Conservation (phyloP, 2,888 invertebrate genomes). For the Nomada fucata region DNA sequence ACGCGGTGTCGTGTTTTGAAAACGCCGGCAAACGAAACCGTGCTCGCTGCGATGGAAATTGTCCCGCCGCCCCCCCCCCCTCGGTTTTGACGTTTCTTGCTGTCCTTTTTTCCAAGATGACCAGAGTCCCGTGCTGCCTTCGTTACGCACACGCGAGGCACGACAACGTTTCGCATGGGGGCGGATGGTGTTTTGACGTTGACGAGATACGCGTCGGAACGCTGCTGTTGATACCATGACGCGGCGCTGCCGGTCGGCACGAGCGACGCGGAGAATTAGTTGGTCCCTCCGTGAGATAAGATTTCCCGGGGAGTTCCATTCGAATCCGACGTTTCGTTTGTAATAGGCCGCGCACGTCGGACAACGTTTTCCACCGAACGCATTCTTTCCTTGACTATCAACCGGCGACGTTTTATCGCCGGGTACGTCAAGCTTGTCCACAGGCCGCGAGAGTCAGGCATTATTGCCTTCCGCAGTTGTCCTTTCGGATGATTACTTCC, state of each 20-base stretch:
- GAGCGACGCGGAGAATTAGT: background rate
- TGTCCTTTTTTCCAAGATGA: conserved; percentile 1
- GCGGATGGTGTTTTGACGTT: background rate
- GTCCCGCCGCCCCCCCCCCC: background rate
- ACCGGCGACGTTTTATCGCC: conserved; percentile 16
- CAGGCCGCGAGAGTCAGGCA: conserved; percentile 15
- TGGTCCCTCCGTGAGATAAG: conserved; percentile 65
- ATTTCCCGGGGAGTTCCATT: conserved; percentile 74
- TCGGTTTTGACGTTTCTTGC: conserved; percentile 21
- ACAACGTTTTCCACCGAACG: conserved; percentile 64
- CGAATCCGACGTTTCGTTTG: conserved; percentile 23
- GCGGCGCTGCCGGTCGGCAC: background rate
- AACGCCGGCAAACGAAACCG: conserved; percentile 63
- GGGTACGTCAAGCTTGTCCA: conserved; percentile 9
- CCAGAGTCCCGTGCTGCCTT: background rate
- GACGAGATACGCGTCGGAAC: background rate
- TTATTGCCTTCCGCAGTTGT: conserved; percentile 64
- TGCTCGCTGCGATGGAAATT: conserved; percentile 45
- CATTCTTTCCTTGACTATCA: conserved; percentile 54
- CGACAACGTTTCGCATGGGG: background rate
- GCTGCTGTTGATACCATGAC: background rate
- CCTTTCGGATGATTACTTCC: conserved; percentile 75
- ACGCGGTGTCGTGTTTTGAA: conserved; percentile 67
- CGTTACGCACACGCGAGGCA: background rate
- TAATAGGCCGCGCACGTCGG: conserved; percentile 27